Percentiles rank a stretch among this genome's conserved stretches.
Conservation (phyloP, 2,797 vertebrate genomes). For the Sebastolobus altivelis region DNA sequence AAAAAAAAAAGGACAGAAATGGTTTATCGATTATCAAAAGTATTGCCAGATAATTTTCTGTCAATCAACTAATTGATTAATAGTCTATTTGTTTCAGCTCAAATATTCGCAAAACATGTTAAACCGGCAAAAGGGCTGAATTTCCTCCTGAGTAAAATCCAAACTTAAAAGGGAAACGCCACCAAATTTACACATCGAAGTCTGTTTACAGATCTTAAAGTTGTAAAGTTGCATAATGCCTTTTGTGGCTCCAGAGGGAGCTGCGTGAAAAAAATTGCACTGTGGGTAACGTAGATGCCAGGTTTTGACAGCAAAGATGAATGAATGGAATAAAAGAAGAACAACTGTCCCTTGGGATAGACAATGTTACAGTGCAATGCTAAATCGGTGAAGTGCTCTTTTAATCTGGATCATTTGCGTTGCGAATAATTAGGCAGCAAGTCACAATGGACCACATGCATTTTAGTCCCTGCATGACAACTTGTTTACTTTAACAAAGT, state of each 20-base stretch:
- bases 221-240: background rate
- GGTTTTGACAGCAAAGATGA: background rate
- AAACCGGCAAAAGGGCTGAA: background rate
- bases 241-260: background rate
- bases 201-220: background rate
- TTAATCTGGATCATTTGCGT: background rate
- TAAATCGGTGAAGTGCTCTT: background rate
- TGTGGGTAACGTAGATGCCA: background rate
- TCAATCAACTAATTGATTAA: background rate
- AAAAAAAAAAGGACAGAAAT: background rate
- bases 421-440: background rate
- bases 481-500: conserved; percentile 19
- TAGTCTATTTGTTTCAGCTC: background rate
- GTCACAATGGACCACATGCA: conserved; percentile 1
- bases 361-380: background rate
- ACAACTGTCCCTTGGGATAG: background rate
- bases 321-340: background rate
- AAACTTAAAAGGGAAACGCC: background rate
- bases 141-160: background rate
- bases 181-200: background rate
- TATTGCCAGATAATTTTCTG: background rate
- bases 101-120: background rate
- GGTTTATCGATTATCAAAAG: background rate
- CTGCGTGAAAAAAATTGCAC: background rate
- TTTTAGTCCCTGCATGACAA: conserved; percentile 2